Evolutionary conservation across 2,797 vertebrate species (phyloP), one percentile per base, ranked within the genome.

Genomic region (Cynodonichthys magdalenae): DNA sequence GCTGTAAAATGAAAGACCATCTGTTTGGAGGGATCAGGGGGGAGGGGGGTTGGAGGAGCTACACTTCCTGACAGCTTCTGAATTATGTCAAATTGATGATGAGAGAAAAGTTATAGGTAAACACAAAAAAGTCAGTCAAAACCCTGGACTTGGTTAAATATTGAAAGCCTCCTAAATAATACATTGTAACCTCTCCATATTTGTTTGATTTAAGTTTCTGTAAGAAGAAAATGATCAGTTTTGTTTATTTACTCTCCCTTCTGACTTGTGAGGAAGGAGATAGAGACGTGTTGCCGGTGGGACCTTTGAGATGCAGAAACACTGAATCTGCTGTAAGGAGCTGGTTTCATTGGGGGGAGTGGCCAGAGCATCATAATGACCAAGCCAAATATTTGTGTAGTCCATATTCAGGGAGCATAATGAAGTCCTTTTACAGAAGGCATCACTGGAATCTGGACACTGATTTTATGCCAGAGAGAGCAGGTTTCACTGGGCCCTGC

Each of bases 381-480:
- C 85, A 91, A 91, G 88, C 83, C 85, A 92, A 92, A 91, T 91
- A 92, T 92, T 92, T 89, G 90, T 90, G 84, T 89, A 87, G 81
- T 87, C 81, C 80, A 85, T 87, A 91, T 90, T 90, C 87, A 84
- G 83, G 81, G 77, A 89, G 87, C 83, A 92, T 92, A 92, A 93
- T 92, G 88, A 90, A 89, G 84, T 87, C 86, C 87, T 91, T 92
- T 90, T 90, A 92, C 78, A 71, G 79, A 86, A 71, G 79, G 87
- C 84, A 90, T 91, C 87, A 83, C 19, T 90, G 87, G 90, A 91
- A 92, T 91, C 81, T 88, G 81, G 81, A 87, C 80, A 83, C 70
- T 80, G 83, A 91, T 89, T 91, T 85, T 63, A 79, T 84, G 89
- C 88, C 85, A 86, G 79, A 75, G 77, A 84, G 85, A 83, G 81